Percentiles rank a stretch among this genome's conserved stretches.
These are phyloP conservation scores for Eretmochelys imbricata DNA, from an alignment of 2,113 vertebrate genomes.

Conservation along the genomic window DNA sequence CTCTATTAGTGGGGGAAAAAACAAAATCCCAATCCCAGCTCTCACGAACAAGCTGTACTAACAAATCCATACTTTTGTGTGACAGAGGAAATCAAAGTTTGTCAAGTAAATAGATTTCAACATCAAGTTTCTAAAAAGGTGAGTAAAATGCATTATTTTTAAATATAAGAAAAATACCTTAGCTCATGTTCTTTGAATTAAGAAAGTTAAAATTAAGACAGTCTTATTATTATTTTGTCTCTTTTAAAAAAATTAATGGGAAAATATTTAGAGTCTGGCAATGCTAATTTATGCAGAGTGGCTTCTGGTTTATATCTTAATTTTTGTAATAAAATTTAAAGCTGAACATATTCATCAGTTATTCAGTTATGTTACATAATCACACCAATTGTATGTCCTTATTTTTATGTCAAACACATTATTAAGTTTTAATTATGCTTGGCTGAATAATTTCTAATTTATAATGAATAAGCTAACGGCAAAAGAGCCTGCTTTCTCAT, in stretches of 20 bases:
- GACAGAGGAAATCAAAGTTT: background rate
- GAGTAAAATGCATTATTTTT: background rate
- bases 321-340: background rate
- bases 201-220: background rate
- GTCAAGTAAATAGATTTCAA: background rate
- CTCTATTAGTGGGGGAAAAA: background rate
- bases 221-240: background rate
- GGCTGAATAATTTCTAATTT: background rate
- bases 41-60: background rate
- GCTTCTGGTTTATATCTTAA: background rate
- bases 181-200: background rate
- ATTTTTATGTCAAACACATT: background rate
- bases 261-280: background rate
- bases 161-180: background rate
- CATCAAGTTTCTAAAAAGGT: background rate
- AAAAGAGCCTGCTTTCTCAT: background rate
- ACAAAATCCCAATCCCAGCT: background rate
- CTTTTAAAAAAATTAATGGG: background rate
- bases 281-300: background rate
- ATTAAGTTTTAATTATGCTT: background rate
- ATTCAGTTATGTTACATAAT: background rate
- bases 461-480: constrained; percentile 4
- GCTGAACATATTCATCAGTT: background rate
- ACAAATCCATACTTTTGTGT: background rate
- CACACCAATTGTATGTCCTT: background rate